Evolutionary conservation across 2,888 invertebrate species (phyloP).

Genomic region (Latheticus oryzae): DNA sequence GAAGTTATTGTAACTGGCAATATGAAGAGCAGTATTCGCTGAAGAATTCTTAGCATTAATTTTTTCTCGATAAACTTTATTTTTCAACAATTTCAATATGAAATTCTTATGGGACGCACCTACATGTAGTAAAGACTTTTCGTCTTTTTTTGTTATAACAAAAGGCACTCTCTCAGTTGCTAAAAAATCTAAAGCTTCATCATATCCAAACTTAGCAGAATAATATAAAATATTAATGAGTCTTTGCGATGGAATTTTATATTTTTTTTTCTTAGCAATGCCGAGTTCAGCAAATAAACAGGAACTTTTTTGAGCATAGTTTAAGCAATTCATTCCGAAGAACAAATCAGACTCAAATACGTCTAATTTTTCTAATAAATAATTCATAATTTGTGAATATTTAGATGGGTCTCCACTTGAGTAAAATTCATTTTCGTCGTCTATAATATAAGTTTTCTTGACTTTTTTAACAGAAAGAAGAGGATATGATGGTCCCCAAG

Average conservation of each 20-base stretch:
- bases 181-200: too few relatives aligned
- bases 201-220: not conserved
- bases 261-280: not conserved
- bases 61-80: not conserved
- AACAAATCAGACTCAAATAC: not conserved
- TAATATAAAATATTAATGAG: conserved; percentile 3
- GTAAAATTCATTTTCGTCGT: conserved; percentile 3
- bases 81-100: not conserved
- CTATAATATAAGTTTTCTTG: conserved; percentile 1
- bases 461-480: not conserved
- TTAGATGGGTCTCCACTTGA: not conserved
- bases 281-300: not conserved
- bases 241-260: not conserved
- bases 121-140: conserved; percentile 6
- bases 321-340: not conserved
- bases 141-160: conserved; percentile 4
- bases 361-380: too few relatives aligned
- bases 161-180: conserved; percentile 12
- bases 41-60: too few relatives aligned
- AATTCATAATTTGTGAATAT: not conserved
- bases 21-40: too few relatives aligned
- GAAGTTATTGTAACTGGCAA: too few relatives aligned
- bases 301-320: not conserved
- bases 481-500: conserved; percentile 15
- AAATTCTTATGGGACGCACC: conserved; percentile 1